Base-by-base conservation (phyloP, 2,888 invertebrate genomes). In the Leptothorax acervorum region DNA sequence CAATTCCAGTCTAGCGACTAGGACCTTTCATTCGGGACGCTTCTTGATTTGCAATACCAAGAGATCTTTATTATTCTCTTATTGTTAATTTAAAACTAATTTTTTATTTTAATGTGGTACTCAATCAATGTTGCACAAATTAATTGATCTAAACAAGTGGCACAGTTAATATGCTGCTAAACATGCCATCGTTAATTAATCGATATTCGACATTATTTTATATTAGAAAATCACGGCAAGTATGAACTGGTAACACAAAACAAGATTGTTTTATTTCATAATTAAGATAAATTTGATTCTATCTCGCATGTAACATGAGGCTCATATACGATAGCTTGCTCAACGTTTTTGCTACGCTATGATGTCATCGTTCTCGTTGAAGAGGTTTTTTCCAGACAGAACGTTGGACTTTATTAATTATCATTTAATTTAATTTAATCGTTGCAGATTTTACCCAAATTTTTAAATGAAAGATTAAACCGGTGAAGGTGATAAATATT, bases 31-130 rank as follows among this genome's bases (percentile, higher is more conserved):
- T 95, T 95, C 96, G 96, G 96, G 95, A 96, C 96, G 95, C 96
- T 95, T 96, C 96, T 96, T 95, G 96, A 96, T 96, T 96, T 96
- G 95, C 95, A 95, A 95, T 96, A 95, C 95, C 95, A 95, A 95
- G 95, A 96, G 8, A 70, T 70, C 28, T 31, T 48, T 23, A 39
- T 35, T 39, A 5, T 63, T 4, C 5, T 15, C 2, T 53, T 23
- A 48, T 28, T 35, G 0, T 18, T 63, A 23, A 23, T 45, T 68
- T 45, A 76, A 11, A 53, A n/a, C 9, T 53, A 23, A 23, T 42
- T 66, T 66, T 66, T 55, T 66, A 55, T 62, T 35, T 62, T 11
- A 51, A 11, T 8, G 3, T 53, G 39, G 6, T 39, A 28, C 2
- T 23, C 9, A 28, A 45, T 1, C 2, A 23, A 4, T 63, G 35